phyloP scores from a whole-genome alignment of 2,797 vertebrate species.

The Oophaga sylvatica region DNA sequence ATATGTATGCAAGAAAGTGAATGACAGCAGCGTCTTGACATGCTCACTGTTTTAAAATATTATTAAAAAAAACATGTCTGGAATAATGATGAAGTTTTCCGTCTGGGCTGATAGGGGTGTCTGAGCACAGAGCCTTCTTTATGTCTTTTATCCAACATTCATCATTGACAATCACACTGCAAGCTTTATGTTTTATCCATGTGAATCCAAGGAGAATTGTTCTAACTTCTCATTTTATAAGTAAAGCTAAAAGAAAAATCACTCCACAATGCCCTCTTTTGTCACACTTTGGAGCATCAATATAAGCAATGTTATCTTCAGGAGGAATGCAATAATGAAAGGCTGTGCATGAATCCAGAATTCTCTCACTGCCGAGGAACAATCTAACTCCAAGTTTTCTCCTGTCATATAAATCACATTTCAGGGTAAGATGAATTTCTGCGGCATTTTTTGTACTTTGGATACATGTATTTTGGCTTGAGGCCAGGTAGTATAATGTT shows the following conservation, averaged over 20 bases:
- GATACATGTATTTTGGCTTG: background rate
- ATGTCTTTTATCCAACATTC: slow-evolving; percentile 49
- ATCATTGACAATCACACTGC: slow-evolving; percentile 41
- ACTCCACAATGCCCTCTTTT: slow-evolving; percentile 33
- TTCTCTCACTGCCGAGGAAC: background rate
- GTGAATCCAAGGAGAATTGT: slow-evolving; percentile 31
- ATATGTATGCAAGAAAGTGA: slow-evolving; percentile 62
- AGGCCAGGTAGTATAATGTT: slow-evolving; percentile 7
- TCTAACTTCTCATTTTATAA: slow-evolving; percentile 26
- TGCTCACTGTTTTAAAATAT: slow-evolving; percentile 53
- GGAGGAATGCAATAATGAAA: background rate
- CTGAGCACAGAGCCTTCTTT: slow-evolving; percentile 41
- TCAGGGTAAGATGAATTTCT: slow-evolving; percentile 9
- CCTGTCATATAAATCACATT: slow-evolving; percentile 18
- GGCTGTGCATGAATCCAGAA: background rate
- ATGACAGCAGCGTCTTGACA: slow-evolving; percentile 55
- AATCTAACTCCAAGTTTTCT: slow-evolving; percentile 15
- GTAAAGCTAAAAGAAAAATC: slow-evolving; percentile 38
- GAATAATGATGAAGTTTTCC: slow-evolving; percentile 56
- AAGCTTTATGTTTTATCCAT: slow-evolving; percentile 45
- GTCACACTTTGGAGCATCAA: slow-evolving; percentile 16
- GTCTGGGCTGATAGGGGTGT: slow-evolving; percentile 45
- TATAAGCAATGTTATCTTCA: slow-evolving; percentile 19
- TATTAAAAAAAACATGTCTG: slow-evolving; percentile 55
- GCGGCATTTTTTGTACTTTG: slow-evolving; percentile 12